These are phyloP conservation scores for Furcifer pardalis DNA, from an alignment of 2,797 vertebrate genomes.

Conservation along the genomic window DNA sequence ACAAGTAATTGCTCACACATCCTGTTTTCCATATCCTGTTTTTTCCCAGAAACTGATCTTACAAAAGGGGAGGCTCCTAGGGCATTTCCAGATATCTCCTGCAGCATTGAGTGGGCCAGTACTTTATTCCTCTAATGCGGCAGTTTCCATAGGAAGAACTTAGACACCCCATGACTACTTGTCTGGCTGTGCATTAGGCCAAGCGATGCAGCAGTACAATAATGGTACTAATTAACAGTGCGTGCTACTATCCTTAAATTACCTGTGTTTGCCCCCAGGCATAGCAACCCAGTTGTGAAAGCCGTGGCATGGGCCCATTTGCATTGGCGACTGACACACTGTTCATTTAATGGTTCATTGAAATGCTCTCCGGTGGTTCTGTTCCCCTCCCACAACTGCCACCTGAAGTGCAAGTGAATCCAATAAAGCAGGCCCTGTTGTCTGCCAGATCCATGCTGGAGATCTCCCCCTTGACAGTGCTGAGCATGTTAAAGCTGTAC, in stretches of 20 bases:
- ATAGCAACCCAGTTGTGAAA: conserved; percentile 19
- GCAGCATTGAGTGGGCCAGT: not conserved
- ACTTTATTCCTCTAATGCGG: not conserved
- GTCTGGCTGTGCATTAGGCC: not conserved
- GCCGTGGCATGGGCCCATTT: conserved; percentile 17
- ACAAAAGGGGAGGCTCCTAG: not conserved
- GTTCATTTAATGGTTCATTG: conserved; percentile 40
- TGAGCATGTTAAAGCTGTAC: not conserved
- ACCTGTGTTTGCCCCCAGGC: conserved; percentile 37
- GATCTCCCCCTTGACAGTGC: not conserved
- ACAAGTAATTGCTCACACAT: too few relatives aligned
- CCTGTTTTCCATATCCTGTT: too few relatives aligned
- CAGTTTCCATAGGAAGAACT: conserved; percentile 16
- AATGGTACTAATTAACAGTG: conserved; percentile 37
- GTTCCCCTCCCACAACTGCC: too few relatives aligned
- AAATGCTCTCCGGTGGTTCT: not conserved
- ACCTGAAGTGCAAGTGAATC: not conserved
- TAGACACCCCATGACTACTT: conserved; percentile 35
- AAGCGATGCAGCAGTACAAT: conserved; percentile 3
- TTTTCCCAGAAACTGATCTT: not conserved
- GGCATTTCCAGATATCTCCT: not conserved
- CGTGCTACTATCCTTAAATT: conserved; percentile 56
- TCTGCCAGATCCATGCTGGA: not conserved
- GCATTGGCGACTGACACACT: conserved; percentile 31
- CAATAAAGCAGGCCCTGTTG: not conserved